Evolutionary conservation across 1,140 invertebrate species (phyloP), one percentile per base, ranked within the genome.

Genomic region (Drosophila pandora): DNA sequence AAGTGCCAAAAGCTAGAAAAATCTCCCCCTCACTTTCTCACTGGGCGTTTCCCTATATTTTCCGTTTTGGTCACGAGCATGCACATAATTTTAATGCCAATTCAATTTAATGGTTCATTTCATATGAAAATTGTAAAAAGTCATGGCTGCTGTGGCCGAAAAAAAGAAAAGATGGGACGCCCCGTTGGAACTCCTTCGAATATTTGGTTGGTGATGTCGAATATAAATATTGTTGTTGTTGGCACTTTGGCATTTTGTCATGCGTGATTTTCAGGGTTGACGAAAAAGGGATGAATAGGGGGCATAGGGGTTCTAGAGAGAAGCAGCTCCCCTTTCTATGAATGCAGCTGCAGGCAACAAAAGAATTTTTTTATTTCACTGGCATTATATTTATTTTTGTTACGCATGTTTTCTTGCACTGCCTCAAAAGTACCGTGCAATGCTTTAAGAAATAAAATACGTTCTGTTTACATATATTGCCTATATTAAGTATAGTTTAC

Each of bases 81-180:
- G 53, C 79, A 79, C 79, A 88, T 88, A 83, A 88, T 88, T 88
- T 88, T 88, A 88, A 88, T 88, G 83, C 83, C 83, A 88, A 88
- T 88, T 88, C 83, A 88, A 88, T 88, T 88, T 88, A 88, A 88
- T 88, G 83, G 83, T 88, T 88, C 83, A 87, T 87, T 87, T 87
- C 83, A 88, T 88, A 88, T 88, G 83, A 88, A 88, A 88, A 88
- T 88, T 88, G 83, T 88, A 88, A 88, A 87, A 88, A 88, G 83
- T 83, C 83, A 88, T 88, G 83, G 82, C 83, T 83, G 82, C 69
- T 73, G 68, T 77, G 81, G 79, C 75, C 74, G 58, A 87, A 71
- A 71, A 81, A 84, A 78, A 45, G 43, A 59, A 75, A 70, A 50
- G 58, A 72, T 28, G 54, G 41, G 22, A 50, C 48, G 47, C 54